Conservation (phyloP, 2,797 vertebrate species). For the Muraenolepis orangiensis region DNA sequence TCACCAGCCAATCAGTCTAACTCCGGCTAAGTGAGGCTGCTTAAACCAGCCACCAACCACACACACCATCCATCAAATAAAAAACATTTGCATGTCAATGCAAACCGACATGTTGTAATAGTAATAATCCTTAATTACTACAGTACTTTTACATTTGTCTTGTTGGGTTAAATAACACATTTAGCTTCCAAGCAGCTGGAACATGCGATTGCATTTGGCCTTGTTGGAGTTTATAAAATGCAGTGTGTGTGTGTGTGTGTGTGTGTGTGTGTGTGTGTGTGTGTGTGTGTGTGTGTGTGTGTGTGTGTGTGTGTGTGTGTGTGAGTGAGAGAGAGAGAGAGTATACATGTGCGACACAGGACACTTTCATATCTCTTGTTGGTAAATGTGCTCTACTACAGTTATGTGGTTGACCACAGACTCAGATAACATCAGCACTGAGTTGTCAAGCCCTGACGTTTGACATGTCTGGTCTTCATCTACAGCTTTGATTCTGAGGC, state of each 20-base stretch:
- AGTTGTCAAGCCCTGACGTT: not conserved
- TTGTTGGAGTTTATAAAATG: too few species aligned
- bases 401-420: not conserved
- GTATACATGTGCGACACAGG: too few species aligned
- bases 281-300: too few species aligned
- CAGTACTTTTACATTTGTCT: not conserved
- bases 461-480: constrained; percentile 2
- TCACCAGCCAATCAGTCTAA: too few species aligned
- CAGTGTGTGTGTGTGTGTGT: too few species aligned
- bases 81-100: not conserved
- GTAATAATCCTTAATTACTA: not conserved
- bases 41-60: too few species aligned
- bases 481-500: constrained; percentile 82
- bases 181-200: constrained; percentile 85
- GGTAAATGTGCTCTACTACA: constrained; percentile 65
- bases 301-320: too few species aligned
- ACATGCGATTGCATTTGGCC: constrained; percentile 84
- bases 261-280: too few species aligned
- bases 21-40: too few species aligned
- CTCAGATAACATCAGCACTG: not conserved
- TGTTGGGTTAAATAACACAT: constrained; percentile 71
- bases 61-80: not conserved
- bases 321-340: too few species aligned
- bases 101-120: not conserved
- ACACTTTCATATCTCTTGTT: constrained; percentile 79